Evolutionary conservation across 2,113 vertebrate genomes (phyloP).

Genomic region (Butorides virescens): DNA sequence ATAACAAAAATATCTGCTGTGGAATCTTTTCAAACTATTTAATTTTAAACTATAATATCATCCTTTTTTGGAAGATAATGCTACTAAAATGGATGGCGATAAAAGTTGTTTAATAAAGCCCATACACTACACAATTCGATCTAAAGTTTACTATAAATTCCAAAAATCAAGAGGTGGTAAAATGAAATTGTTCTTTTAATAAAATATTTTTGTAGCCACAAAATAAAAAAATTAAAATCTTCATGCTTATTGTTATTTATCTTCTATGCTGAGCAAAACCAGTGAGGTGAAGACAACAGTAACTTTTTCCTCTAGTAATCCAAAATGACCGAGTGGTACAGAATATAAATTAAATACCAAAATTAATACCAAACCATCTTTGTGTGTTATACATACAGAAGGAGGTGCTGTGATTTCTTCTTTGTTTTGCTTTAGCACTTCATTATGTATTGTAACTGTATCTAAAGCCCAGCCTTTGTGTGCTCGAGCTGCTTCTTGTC

Average conservation of each 20-base stretch:
- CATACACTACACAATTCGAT: background rate
- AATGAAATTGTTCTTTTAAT: background rate
- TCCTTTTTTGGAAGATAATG: background rate
- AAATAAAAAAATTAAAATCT: background rate
- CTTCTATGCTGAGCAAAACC: background rate
- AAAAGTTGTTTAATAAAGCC: background rate
- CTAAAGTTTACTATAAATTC: background rate
- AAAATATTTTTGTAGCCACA: background rate
- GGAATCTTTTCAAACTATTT: background rate
- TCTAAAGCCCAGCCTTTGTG: constrained; percentile 82
- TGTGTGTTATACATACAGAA: constrained; percentile 53
- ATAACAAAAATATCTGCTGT: background rate
- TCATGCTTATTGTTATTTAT: background rate
- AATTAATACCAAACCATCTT: background rate
- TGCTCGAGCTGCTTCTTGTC: constrained; percentile 77
- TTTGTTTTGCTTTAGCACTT: constrained; percentile 71
- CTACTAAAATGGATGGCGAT: background rate
- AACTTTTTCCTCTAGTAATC: background rate
- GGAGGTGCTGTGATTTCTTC: constrained; percentile 74
- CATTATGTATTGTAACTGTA: constrained; percentile 73
- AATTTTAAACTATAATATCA: background rate
- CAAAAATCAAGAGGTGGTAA: background rate
- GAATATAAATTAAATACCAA: background rate
- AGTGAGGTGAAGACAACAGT: background rate
- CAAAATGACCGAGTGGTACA: background rate